Base-by-base conservation (phyloP, 2,888 invertebrate species). In the Zaprionus bogoriensis region DNA sequence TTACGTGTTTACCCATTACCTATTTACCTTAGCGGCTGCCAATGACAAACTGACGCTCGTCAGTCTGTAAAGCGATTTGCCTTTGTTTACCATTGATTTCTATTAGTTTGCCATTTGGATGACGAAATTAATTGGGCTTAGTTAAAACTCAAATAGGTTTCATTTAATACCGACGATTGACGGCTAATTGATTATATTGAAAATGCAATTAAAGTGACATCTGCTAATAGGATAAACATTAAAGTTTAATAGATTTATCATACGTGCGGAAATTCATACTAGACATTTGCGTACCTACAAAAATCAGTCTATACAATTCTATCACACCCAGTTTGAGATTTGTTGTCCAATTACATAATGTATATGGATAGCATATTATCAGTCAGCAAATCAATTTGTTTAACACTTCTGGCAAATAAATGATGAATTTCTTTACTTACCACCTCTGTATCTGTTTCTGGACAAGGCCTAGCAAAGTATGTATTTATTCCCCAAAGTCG, bases 141-240 rank as follows among this genome's bases (percentile, higher is more conserved):
- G 67, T 67, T 69, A 12, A 44, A 59, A 74, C 62, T 60, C 27
- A 55, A 32, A 58, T 55, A 10, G 36, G 36, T 44, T 59, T 47
- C 28, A 19, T 9, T 47, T 47, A 10, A 48, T 47, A 41, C 46
- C 28, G 23, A 50, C 65, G 57, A 61, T 65, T 63, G 50, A 32
- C 14, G 32, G 58, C 63, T 57, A 57, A 77, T 81, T 81, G 50
- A 54, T 36, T 54, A 50, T 46, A 45, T 70, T 76, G 65, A 67
- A 57, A 73, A 32, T 41, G 9, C 9, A 20, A 57, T 63, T 52
- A 42, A 45, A 47, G 54, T 44, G 42, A n/a, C n/a, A n/a, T n/a
- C n/a, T n/a, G 12, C 20, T 19, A 5, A 3, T 32, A n/a, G 28
- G 4, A 28, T 28, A 4, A n/a, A 28, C n/a, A n/a, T n/a, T n/a